Base-by-base conservation (phyloP, 2,797 vertebrate genomes). In the Vireo griseus region DNA sequence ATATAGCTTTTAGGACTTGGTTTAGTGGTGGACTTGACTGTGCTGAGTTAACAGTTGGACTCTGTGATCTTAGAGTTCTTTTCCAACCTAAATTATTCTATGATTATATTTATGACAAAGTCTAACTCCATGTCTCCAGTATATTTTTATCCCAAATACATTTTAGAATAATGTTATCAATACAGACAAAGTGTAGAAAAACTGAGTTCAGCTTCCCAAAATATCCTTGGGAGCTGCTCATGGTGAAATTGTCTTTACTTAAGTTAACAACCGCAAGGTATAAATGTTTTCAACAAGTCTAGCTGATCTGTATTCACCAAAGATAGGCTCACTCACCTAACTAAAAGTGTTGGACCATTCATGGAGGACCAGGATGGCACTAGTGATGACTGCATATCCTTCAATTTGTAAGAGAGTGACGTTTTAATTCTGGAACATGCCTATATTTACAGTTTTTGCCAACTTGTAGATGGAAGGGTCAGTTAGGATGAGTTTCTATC, bases 281-380 rank as follows among this genome's bases (percentile, higher is more conserved):
- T 47, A 48, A 21, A 52, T 11, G 6, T 80, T 84, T 37, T 50
- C 29, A 47, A 21, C 17, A n/a, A 33, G 18, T 18, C 50, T 35
- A 0, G 22, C 22, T 59, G 33, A 58, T 29, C 9, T 4, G 1
- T 40, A 8, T 13, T 47, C 18, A 35, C 24, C 29, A 33, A 61
- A 61, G 13, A 17, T 0, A 7, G 17, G 5, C 39, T 71, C 47
- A 45, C 4, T 40, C 28, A 20, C 15, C 13, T 5, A 25, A 4
- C 35, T 50, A 5, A 14, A 58, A 52, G 11, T 31, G 6, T 20
- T 66, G 15, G 31, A 55, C 26, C 18, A n/a, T 44, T n/a, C 40
- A 29, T 17, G 16, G 57, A 55, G n/a, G 55, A 29, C 14, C 37
- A 63, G 50, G 54, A 29, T 39, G 25, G 24, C 44, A 13, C 13